Evolutionary conservation across 1,140 invertebrate species (phyloP), one percentile per base, ranked within the genome.

Genomic region (Dryas iulia): DNA sequence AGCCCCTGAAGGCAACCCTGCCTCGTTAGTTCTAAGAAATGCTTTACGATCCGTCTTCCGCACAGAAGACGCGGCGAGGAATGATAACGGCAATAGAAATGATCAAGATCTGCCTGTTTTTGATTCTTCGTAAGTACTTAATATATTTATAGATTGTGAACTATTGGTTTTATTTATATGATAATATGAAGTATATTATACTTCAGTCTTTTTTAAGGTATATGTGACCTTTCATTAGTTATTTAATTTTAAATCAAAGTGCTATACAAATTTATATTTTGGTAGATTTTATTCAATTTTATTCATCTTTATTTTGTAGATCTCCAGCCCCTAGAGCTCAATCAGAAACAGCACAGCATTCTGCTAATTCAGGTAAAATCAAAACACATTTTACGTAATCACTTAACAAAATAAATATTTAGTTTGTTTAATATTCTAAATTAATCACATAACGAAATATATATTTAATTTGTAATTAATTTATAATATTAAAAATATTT

Each of bases 291-390:
- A 12, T 3, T 66, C 21, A 12, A 65, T 47, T 56, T 12, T n/a
- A n/a, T 67, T 52, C 21, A 21, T 30, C 24, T 3, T 61, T 18
- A 24, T 47, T 62, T 21, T 75, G 7, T 64, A 92, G 88, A 30
- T 82, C 86, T 11, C 89, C 89, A 57, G 90, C 89, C 14, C 90
- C 88, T 0, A 81, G 88, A 74, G 80, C 85, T 12, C 87, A 87
- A 59, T 82, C 86, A 2, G 90, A 92, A 10, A 82, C 82, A n/a
- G 81, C 80, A 12, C 87, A 89, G 30, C 89, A 84, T 75, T 87
- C 88, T 52, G 85, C 76, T 63, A 87, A 84, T 62, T 84, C 82
- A 73, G 82, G 84, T 86, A 77, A 28, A 3, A 54, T 5, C 11
- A 1, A 28, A 11, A 25, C 12, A 56, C 8, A 23, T 8, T 5